Base-by-base conservation (phyloP, 2,888 invertebrate genomes). In the Trimorus sp. region DNA sequence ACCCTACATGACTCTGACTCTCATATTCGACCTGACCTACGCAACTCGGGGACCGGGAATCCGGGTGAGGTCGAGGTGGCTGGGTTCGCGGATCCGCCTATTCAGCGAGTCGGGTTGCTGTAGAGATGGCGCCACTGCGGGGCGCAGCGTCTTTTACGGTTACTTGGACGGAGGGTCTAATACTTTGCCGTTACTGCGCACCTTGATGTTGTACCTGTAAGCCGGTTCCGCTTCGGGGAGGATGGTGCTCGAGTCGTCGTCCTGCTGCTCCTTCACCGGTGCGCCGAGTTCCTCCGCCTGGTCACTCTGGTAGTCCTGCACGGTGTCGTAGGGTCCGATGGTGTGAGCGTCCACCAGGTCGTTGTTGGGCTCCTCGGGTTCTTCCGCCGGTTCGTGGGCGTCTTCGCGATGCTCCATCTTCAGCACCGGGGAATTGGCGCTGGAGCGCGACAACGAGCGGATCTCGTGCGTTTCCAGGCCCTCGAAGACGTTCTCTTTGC, bases 251-350 rank as follows among this genome's bases (percentile, higher is more conserved):
- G 90, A 88, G 82, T 91, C 91, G 69, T 91, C 91, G 80, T 91
- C 91, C 79, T 86, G 88, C 16, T 48, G 88, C 15, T 89, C 88
- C 79, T 89, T 75, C 15, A 56, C 63, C 37, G 85, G 59, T 59
- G 79, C 73, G 7, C 76, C 77, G 92, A 92, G 84, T 88, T 92
- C 92, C 70, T 93, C 94, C 56, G 93, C 94, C 56, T 91, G 92
- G 75, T 92, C 92, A 83, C 87, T 89, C 70, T 89, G 89, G 80
- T 89, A 91, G 63, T 92, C 92, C 81, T 92, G 92, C 80, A 92
- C 93, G 85, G 92, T 93, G 87, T 94, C 94, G 88, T 95, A 95
- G 1, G 95, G 95, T 12, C 95, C 95, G 87, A 94, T 93, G 58
- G 95, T 95, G 79, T 89, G 89, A 8, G 88, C 85, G 53, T 90